Evolutionary conservation across 1,140 invertebrate species (phyloP).

Genomic region (Heliothis virescens): DNA sequence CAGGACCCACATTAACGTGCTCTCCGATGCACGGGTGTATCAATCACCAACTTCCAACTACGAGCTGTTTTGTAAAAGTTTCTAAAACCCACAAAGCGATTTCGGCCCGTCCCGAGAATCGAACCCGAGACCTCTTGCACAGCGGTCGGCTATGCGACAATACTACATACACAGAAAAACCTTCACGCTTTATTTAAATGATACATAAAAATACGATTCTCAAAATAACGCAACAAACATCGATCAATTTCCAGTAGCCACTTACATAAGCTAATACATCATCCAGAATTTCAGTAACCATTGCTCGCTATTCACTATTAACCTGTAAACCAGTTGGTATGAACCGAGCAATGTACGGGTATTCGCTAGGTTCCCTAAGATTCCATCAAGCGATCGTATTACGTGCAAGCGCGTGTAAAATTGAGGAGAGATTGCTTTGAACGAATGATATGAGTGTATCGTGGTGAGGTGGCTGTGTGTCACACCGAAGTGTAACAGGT

Average conservation of each 20-base stretch:
- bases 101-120: no score
- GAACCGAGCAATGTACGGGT: slow-evolving; percentile 42
- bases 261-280: neutral
- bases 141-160: no score
- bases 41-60: no score
- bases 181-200: neutral
- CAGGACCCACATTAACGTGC: no score
- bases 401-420: slow-evolving; percentile 80
- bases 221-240: neutral
- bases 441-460: slow-evolving; percentile 52
- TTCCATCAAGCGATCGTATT: slow-evolving; percentile 69
- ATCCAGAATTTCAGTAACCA: neutral
- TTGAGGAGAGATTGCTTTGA: slow-evolving; percentile 78
- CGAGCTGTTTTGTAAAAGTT: no score
- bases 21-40: no score
- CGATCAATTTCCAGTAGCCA: neutral
- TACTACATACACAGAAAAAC: no score
- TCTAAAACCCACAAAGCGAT: no score
- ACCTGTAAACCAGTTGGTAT: neutral
- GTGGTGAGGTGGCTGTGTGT: slow-evolving; percentile 47
- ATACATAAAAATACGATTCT: neutral
- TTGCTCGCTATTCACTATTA: neutral
- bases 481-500: slow-evolving; percentile 59
- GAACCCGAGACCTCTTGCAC: no score
- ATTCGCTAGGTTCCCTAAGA: slow-evolving; percentile 55